phyloP scores from a whole-genome alignment of 2,888 invertebrate species.

The Trypoxylon attenuatum region DNA sequence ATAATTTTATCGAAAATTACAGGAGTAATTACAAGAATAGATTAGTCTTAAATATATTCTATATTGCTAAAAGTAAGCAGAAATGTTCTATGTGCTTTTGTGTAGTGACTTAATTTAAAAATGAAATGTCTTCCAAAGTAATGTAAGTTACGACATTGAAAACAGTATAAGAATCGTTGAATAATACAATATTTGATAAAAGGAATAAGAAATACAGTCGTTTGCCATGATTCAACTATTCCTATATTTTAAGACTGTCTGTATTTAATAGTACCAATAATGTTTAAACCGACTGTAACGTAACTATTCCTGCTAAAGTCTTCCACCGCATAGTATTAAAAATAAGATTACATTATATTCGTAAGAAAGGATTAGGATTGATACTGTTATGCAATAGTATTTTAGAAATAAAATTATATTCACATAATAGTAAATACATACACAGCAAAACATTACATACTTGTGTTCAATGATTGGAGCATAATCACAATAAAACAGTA shows the following conservation, averaged over 20 bases:
- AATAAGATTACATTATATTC: constrained; percentile 49
- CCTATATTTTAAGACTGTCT: too few relatives aligned
- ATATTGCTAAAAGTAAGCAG: too few relatives aligned
- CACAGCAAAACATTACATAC: constrained; percentile 61
- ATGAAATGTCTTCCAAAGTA: constrained; percentile 29
- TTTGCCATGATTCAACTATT: too few relatives aligned
- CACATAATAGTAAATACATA: constrained; percentile 66
- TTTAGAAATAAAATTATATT: constrained; percentile 68
- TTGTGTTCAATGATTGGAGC: constrained; percentile 54
- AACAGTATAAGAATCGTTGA: constrained; percentile 1
- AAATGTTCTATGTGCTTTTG: too few relatives aligned
- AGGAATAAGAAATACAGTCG: too few relatives aligned
- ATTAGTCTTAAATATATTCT: too few relatives aligned
- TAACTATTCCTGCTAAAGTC: constrained; percentile 12
- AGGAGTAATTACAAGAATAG: too few relatives aligned
- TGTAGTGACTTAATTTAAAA: background rate
- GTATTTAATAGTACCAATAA: too few relatives aligned
- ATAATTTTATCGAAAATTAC: too few relatives aligned
- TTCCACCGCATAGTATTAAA: constrained; percentile 34
- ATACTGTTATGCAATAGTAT: constrained; percentile 47
- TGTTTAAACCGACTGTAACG: too few relatives aligned
- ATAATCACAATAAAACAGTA: constrained; percentile 48
- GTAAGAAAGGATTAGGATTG: constrained; percentile 40
- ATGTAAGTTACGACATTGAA: background rate
- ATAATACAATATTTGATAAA: constrained; percentile 3